Base-by-base conservation (phyloP, 2,797 vertebrate species). In the Ctenopoma kingsleyae region DNA sequence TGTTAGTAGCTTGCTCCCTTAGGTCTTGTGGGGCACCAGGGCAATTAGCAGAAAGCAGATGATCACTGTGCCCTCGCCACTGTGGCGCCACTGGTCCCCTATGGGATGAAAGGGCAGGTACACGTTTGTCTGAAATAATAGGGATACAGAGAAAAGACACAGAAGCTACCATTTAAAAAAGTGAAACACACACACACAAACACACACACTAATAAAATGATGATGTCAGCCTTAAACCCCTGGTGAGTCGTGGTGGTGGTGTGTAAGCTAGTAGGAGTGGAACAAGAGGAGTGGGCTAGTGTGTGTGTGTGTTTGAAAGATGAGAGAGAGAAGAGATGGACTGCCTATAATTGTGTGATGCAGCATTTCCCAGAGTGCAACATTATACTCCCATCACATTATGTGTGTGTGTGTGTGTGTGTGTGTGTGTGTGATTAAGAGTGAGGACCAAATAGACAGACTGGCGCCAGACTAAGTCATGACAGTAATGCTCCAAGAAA, bases 151-250 rank as follows among this genome's bases (percentile, higher is more conserved):
- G 74, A 81, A 89, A 84, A 87, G 30, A 72, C 65, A 86, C 69
- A 74, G 52, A 65, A 47, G 66, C 79, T 73, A 61, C 44, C 73
- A 57, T 69, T 66, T 78, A 65, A 68, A 78, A 67, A 56, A 51
- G 52, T 47, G 25, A 67, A 55, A 74, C 20, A 62, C 12, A 70
- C 50, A 90, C 67, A 78, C 25, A 75, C 60, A 76, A 20, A 92
- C 61, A 80, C 49, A 75, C 47, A 76, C 57, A 57, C 9, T 80
- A 92, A 85, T 87, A 93, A 88, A 83, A 93, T 91, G 94, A 92
- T 96, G 96, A 96, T 95, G 95, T 96, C 94, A 96, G 93, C 85
- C 56, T 80, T 76, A 82, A 80, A 77, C 80, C 85, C 82, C 94
- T 89, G 78, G 87, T 93, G 92, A 62, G 94, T 90, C 82, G 78